Evolutionary conservation across 2,113 vertebrate genomes (phyloP).

Genomic region (Bubo bubo): DNA sequence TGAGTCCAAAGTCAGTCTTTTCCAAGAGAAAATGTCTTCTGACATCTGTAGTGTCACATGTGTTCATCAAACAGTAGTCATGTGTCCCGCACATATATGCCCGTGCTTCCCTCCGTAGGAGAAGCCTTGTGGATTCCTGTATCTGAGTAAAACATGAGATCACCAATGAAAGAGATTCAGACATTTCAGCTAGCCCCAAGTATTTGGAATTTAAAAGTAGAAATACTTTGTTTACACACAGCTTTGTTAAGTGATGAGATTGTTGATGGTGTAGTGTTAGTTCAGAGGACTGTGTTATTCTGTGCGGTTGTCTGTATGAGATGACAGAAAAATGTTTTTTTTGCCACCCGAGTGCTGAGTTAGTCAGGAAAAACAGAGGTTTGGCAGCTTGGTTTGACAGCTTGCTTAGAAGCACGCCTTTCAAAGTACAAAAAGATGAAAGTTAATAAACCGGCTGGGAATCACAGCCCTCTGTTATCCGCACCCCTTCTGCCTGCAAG

Average conservation of each 20-base stretch:
- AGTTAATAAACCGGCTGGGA: neutral
- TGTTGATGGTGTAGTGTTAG: neutral
- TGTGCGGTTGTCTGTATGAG: neutral
- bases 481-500: neutral
- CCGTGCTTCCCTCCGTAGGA: neutral
- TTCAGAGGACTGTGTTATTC: neutral
- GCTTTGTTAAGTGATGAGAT: neutral
- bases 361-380: neutral
- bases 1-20: neutral
- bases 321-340: neutral
- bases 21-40: neutral
- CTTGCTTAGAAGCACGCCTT: neutral
- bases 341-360: neutral
- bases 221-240: neutral
- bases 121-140: neutral
- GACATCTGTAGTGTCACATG: rapidly evolving
- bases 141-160: neutral
- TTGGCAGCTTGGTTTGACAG: neutral
- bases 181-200: neutral
- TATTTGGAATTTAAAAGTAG: neutral
- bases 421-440: neutral
- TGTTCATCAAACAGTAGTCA: neutral
- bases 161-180: neutral
- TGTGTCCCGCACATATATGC: neutral
- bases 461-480: neutral